These are phyloP conservation scores for Siniperca obscura DNA, from an alignment of 2,797 vertebrate species.

Conservation along the genomic window DNA sequence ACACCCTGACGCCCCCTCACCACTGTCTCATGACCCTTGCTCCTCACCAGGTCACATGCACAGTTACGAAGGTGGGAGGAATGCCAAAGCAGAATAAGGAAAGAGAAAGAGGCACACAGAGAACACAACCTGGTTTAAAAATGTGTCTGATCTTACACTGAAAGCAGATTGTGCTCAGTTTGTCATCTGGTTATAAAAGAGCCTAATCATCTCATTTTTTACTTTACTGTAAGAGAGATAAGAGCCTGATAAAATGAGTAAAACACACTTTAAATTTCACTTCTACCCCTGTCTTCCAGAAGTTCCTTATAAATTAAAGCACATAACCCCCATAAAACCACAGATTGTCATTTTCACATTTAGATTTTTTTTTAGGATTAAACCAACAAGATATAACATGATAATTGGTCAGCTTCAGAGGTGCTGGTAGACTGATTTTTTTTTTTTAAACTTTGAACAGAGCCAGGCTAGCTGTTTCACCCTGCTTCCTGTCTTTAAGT, in stretches of 20 bases:
- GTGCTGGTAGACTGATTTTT: too few relatives aligned
- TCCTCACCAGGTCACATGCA: slow-evolving; percentile 71
- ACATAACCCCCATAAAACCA: background rate
- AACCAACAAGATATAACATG: slow-evolving; percentile 25
- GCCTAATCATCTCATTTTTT: background rate
- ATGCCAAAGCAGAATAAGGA: slow-evolving; percentile 53
- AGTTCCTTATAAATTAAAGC: background rate
- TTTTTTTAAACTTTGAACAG: background rate
- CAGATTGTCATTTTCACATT: background rate
- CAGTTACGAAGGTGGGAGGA: slow-evolving; percentile 72
- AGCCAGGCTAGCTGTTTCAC: background rate
- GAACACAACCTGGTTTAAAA: slow-evolving; percentile 13
- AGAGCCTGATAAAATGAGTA: background rate
- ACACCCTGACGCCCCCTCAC: slow-evolving; percentile 58
- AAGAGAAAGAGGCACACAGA: slow-evolving; percentile 1
- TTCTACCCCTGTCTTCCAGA: background rate
- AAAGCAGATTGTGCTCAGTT: background rate
- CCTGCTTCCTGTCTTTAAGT: slow-evolving; percentile 19
- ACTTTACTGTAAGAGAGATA: background rate
- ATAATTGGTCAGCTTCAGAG: slow-evolving; percentile 5
- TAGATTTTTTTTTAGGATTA: slow-evolving; percentile 5
- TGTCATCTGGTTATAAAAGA: background rate
- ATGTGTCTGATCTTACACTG: background rate
- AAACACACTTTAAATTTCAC: background rate
- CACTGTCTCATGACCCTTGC: slow-evolving; percentile 71